Evolutionary conservation across 2,888 invertebrate genomes (phyloP).

Genomic region (Cryptus viduatorius): DNA sequence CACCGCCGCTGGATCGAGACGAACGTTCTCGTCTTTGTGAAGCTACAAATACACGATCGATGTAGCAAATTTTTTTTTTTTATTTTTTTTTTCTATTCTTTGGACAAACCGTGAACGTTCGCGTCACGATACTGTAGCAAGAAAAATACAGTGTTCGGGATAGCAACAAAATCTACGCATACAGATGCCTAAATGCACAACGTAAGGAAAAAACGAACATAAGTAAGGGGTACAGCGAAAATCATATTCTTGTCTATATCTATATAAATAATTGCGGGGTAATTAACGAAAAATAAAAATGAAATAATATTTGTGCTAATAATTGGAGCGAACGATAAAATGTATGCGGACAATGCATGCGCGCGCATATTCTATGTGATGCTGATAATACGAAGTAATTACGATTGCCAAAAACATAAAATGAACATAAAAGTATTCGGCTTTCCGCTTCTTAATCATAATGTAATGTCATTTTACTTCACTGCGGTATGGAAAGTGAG

Average conservation of each 20-base stretch:
- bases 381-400: slow-evolving; percentile 10
- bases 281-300: slow-evolving; percentile 27
- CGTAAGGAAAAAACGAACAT: slow-evolving; percentile 38
- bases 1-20: slow-evolving; percentile 71
- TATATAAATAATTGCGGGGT: slow-evolving; percentile 18
- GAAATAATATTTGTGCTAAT: slow-evolving; percentile 1
- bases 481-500: no score
- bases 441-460: neutral
- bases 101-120: neutral
- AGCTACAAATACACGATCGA: slow-evolving; percentile 66
- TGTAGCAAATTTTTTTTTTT: neutral
- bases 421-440: slow-evolving; percentile 11
- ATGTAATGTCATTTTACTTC: neutral
- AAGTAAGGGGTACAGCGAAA: neutral
- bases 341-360: slow-evolving; percentile 36
- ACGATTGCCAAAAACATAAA: slow-evolving; percentile 1
- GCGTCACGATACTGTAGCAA: slow-evolving; percentile 48
- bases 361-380: slow-evolving; percentile 12
- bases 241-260: neutral
- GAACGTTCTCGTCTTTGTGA: slow-evolving; percentile 75
- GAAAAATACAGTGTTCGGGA: slow-evolving; percentile 17
- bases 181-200: slow-evolving; percentile 32
- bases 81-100: neutral
- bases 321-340: neutral
- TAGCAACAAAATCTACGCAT: slow-evolving; percentile 17